A percentile compares a stretch with the other conserved stretches of the same genome.
Evolutionary conservation across 2,113 vertebrate species (phyloP).

Genomic region (Neopipo cinnamomea): DNA sequence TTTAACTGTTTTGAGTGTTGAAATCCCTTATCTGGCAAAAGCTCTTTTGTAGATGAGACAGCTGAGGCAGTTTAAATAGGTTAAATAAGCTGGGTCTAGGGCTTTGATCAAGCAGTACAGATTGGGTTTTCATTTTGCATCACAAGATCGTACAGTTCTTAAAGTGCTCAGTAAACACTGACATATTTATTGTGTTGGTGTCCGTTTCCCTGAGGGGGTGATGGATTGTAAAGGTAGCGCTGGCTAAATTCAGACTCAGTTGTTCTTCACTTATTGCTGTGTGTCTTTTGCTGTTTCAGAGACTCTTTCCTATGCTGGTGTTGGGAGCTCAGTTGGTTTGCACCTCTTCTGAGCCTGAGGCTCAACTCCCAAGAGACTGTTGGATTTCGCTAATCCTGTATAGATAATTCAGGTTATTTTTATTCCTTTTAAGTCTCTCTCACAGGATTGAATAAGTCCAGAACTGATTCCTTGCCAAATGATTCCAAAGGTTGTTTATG

Average conservation of each 20-base stretch:
- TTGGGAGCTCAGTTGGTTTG: not conserved
- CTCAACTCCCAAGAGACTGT: not conserved
- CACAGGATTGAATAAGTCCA: not conserved
- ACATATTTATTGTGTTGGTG: not conserved
- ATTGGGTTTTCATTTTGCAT: not conserved
- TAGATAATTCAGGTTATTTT: conserved; percentile 36
- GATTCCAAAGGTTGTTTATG: not conserved
- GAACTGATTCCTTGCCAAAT: not conserved
- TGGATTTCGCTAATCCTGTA: conserved; percentile 13
- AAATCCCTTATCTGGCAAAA: not conserved
- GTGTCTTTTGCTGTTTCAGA: not conserved
- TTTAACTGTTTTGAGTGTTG: not conserved
- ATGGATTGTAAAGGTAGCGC: not conserved
- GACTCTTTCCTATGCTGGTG: not conserved
- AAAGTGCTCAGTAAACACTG: not conserved
- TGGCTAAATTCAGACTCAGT: not conserved
- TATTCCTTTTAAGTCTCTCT: conserved; percentile 13
- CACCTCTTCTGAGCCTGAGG: not conserved
- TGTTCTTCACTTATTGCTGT: not conserved
- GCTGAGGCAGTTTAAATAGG: not conserved
- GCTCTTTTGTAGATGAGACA: not conserved
- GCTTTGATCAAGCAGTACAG: not conserved
- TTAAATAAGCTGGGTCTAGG: not conserved
- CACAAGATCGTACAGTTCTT: not conserved
- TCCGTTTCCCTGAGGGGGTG: not conserved